Evolutionary conservation across 2,888 invertebrate species (phyloP), one percentile per base, ranked within the genome.

Genomic region (Apomyelois bistriatella): DNA sequence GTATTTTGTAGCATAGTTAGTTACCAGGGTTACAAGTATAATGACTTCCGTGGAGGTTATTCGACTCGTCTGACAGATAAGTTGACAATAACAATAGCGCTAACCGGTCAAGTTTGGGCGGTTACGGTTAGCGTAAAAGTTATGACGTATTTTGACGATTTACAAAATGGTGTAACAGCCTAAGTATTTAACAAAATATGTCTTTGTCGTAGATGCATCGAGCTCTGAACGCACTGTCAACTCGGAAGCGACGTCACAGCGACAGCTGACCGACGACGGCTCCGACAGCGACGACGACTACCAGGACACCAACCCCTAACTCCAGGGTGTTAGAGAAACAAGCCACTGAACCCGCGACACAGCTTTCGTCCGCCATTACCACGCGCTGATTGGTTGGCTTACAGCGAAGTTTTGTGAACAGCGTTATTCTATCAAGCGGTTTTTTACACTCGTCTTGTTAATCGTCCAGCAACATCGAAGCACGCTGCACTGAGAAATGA

Each of bases 251-350:
- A 58, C 81, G 65, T 57, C 80, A 69, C 85, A 82, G 67, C 89
- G 90, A 62, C 86, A 87, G 82, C 76, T 89, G 78, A 90, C 89
- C 6, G 85, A 90, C 79, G 90, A 90, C 74, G 87, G 84, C 66
- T 85, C 87, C 10, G 88, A 82, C 67, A 79, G 78, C 70, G 88
- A 89, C 60, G 89, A 89, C 57, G 90, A 90, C 53, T 87, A 82
- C 71, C 82, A 89, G 56, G 90, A 90, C 76, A 85, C 90, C 70
- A 85, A 76, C 76, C 82, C 86, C 55, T 89, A 86, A 66, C 86
- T 81, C 56, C 84, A 85, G 82, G 67, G 60, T 42, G 15, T 28
- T n/a, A n/a, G n/a, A n/a, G n/a, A n/a, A 42, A 22, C 12, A 1
- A 22, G 8, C 30, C 30, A 28, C 30, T 28, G 30, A 8, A n/a